Evolutionary conservation across 1,140 invertebrate species (phyloP), one percentile per base, ranked within the genome.

Genomic region (Drosophila oshimai): DNA sequence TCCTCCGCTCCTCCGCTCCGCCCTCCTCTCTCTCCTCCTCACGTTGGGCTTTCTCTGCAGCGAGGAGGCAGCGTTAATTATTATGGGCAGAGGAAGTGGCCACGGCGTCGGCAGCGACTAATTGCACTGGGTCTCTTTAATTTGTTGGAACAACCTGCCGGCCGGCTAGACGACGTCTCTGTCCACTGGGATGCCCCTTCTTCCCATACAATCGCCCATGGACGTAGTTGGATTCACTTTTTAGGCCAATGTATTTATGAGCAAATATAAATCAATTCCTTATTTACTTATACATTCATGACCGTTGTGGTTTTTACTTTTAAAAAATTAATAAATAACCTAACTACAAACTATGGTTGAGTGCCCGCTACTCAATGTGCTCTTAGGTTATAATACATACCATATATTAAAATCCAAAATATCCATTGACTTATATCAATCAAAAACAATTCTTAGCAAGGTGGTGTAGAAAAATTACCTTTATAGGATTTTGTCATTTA

Each of bases 71-170:
- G 80, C 74, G 65, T 84, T 86, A 86, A 84, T 84, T 80, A 84
- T 84, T 84, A 86, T 72, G 75, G 54, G 80, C 79, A 86, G 79
- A 77, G 78, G 78, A 83, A 84, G 78, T 84, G 74, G 31, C 71
- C 53, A 70, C 74, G 54, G 20, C 78, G 62, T 53, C 33, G 74
- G 64, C 80, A 65, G 70, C 79, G 70, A 70, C 80, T 84, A 84
- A 84, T 84, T 86, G 80, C 67, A 61, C 36, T 55, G 50, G 58
- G 62, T 39, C 57, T 55, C 44, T 50, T 65, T 73, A 39, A 70
- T 49, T 77, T 51, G 68, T 41, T 57, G 57, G 31, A 46, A 45
- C 50, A 76, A 57, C 37, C 26, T 34, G 60, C 45, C 65, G 33
- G 13, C 37, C 39, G 74, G 50, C 76, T 58, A 77, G 67, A 77